Base-by-base conservation (phyloP, 2,113 vertebrate genomes). In the Sylvilagus bachmani region DNA sequence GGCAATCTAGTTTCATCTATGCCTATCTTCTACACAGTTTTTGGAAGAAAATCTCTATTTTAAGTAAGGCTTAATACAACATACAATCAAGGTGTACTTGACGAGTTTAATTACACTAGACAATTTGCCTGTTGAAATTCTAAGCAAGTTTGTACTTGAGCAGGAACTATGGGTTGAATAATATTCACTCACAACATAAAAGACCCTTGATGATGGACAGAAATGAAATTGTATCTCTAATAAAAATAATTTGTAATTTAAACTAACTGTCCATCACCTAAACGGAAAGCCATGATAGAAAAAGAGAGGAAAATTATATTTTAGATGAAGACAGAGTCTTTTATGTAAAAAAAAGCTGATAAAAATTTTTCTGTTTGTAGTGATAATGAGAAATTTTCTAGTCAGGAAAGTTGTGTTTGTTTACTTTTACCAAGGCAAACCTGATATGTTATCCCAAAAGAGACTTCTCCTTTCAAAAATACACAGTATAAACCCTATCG, bases 401-500 rank as follows among this genome's bases (percentile, higher is more conserved):
- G 49, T 44, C 49, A 67, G 17, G 22, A 36, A 95, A 64, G 10
- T 71, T 94, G 10, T 36, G 53, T 84, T 38, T 87, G 3, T 31
- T 94, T 91, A 29, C 83, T 74, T 94, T 89, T 75, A 74, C 16
- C 58, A 92, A 90, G 6, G 22, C n/a, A 83, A 67, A 2, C 1
- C 5, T 53, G 58, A 61, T 70, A 83, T 29, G 1, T 38, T 92
- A 67, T 81, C 6, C 2, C 53, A 80, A 38, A 83, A 83, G 49
- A 79, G 11, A 73, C 25, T 61, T 9, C 9, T 77, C 22, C 19
- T 93, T 74, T 82, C 55, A 87, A 71, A 93, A 87, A 10, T 53
- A 55, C 8, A 69, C 3, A 78, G 0, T 36, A 10, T 84, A 90
- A 92, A 24, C 11, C 29, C 10, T 88, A 16, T n/a, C 58, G 36